Evolutionary conservation across 2,113 vertebrate species (phyloP).

Genomic region (Smithornis capensis): DNA sequence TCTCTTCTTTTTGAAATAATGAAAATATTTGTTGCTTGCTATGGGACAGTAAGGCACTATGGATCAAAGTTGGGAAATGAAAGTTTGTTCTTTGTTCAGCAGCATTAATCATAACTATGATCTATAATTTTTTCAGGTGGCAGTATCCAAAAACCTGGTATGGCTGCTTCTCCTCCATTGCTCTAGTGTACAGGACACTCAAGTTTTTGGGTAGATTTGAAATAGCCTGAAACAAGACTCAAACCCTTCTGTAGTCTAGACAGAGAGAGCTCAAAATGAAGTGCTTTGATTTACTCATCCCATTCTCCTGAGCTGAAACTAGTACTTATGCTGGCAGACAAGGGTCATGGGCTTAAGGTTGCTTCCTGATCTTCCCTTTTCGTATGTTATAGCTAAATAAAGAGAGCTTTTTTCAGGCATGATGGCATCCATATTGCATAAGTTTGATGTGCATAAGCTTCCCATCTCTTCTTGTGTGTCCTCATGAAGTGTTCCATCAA

Average conservation of each 20-base stretch:
- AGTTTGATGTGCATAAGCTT: no score
- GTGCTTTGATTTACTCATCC: background rate
- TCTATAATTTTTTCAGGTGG: background rate
- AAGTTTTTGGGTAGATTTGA: background rate
- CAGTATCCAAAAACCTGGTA: background rate
- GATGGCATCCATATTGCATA: no score
- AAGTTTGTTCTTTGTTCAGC: background rate
- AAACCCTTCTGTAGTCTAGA: background rate
- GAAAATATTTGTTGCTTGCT: background rate
- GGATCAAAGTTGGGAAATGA: background rate
- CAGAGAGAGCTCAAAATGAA: background rate
- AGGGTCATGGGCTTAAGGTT: no score
- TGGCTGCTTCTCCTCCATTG: no score
- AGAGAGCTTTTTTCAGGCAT: no score
- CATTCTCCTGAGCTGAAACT: background rate
- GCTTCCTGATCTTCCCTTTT: no score
- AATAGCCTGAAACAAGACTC: background rate
- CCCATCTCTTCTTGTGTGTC: no score
- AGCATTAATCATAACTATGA: background rate
- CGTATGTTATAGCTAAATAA: no score
- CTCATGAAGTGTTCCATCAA: no score
- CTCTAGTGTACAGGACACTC: no score
- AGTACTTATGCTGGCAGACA: no score
- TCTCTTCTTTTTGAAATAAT: background rate
- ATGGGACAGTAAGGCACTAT: background rate